phyloP scores from a whole-genome alignment of 2,113 vertebrate genomes.

The Setophaga coronata region DNA sequence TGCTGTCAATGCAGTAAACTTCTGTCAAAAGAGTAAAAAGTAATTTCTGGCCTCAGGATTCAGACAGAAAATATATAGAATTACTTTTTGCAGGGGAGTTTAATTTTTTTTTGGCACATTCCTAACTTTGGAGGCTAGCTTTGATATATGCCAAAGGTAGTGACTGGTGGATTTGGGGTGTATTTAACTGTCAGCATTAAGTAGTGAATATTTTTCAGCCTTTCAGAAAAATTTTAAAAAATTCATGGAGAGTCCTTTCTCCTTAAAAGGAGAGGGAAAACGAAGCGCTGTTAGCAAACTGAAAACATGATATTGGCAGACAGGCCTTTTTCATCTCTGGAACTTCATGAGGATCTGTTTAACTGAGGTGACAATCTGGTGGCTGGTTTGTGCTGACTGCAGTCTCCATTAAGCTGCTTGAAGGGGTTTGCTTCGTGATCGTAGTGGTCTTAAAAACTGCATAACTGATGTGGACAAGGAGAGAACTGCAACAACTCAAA shows the following conservation, averaged over 20 bases:
- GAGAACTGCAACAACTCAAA: background rate
- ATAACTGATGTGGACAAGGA: background rate
- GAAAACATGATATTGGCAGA: background rate
- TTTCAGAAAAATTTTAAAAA: background rate
- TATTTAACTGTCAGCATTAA: background rate
- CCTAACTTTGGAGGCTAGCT: background rate
- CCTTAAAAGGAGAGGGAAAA: background rate
- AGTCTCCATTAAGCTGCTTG: background rate
- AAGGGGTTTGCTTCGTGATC: background rate
- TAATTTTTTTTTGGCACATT: background rate
- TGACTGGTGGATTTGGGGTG: too few relatives aligned
- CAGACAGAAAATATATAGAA: background rate
- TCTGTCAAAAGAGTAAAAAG: background rate
- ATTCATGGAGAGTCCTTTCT: background rate
- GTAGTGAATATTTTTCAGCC: background rate
- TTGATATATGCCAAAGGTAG: background rate
- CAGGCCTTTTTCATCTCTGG: background rate
- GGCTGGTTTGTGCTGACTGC: background rate
- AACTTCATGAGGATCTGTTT: background rate
- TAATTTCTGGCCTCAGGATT: background rate
- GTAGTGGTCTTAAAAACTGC: background rate
- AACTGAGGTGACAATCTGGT: background rate
- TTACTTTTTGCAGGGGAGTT: background rate
- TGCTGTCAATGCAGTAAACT: background rate
- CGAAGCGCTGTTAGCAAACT: background rate